Percentiles rank a stretch among this genome's conserved stretches.
Conservation (phyloP, 2,113 vertebrate genomes). For the Sinocyclocheilus anophthalmus region DNA sequence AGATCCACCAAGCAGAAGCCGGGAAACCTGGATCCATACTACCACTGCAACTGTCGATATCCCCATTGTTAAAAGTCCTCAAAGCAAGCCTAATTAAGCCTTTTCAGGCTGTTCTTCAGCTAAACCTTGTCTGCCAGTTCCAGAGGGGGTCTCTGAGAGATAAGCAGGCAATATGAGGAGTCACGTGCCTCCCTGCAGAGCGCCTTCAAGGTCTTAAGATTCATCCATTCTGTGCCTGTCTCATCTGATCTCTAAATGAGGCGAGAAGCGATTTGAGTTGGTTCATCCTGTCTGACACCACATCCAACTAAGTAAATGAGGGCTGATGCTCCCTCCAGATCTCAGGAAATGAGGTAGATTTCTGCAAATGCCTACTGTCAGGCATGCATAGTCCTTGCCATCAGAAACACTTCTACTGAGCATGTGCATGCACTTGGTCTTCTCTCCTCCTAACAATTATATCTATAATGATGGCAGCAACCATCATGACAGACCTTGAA, state of each 20-base stretch:
- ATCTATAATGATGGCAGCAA: slow-evolving; percentile 45
- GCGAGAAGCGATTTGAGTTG: slow-evolving; percentile 20
- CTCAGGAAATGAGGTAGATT: slow-evolving; percentile 30
- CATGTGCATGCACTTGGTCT: background rate
- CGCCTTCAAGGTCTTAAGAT: slow-evolving; percentile 32
- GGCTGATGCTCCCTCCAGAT: slow-evolving; percentile 25
- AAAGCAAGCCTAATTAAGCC: slow-evolving; percentile 62
- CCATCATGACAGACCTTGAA: slow-evolving; percentile 56
- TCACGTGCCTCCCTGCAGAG: slow-evolving; percentile 39
- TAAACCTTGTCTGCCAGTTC: slow-evolving; percentile 44
- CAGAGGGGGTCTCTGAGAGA: slow-evolving; percentile 50
- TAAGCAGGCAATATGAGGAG: slow-evolving; percentile 49
- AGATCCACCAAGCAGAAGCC: slow-evolving; percentile 15
- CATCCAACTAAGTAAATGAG: slow-evolving; percentile 6
- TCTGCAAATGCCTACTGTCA: slow-evolving; percentile 17
- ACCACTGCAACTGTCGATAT: slow-evolving; percentile 24
- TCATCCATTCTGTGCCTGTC: slow-evolving; percentile 15
- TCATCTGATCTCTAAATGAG: slow-evolving; percentile 26
- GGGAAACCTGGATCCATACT: slow-evolving; percentile 39
- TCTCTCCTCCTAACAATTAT: slow-evolving; percentile 15
- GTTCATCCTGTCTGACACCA: slow-evolving; percentile 25
- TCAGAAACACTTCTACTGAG: background rate
- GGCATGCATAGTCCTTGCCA: background rate
- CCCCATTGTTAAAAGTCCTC: slow-evolving; percentile 36
- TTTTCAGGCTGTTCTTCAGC: slow-evolving; percentile 50